Base-by-base conservation (phyloP, 2,888 invertebrate species). In the Tetragonisca angustula region DNA sequence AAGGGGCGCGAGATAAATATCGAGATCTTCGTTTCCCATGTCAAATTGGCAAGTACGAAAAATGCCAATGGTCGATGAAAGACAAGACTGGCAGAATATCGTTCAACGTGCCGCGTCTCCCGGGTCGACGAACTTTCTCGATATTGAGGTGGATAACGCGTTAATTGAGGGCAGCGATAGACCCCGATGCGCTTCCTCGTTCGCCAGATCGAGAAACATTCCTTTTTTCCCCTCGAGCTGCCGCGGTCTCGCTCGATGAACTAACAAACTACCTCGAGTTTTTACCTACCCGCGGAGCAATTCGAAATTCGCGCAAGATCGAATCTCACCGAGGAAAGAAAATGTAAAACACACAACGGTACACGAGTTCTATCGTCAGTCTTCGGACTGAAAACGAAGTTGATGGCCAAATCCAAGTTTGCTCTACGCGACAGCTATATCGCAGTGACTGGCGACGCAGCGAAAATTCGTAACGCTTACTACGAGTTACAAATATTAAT, bases 101-200 rank as follows among this genome's bases (percentile, higher is more conserved):
- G 49, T 4, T 32, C 17, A 4, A 27, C 19, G 36, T 50, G 61
- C 9, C 11, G 43, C 64, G 62, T 64, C 67, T 76, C 76, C n/a
- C 71, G n/a, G 81, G 80, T 81, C 84, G 52, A 70, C 32, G 74
- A 77, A 84, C 81, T 76, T 72, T 56, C 68, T 52, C 85, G 85
- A 84, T 81, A 71, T 85, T 68, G 74, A 85, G 74, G 68, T 81
- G 71, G 81, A 84, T 81, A 84, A 85, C 76, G 67, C 64, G 56
- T 81, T 85, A 85, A 85, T 85, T 81, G 81, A 84, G 77, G 70
- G 71, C 70, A 43, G 52, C 76, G 77, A 84, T 77, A 80, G 84
- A 84, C 54, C 72, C 68, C 62, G 32, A 76, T 50, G 65, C 70
- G 73, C 67, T 71, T 76, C 49, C 59, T 73, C 56, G 76, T 59